Conservation (phyloP, 2,797 vertebrate genomes). For the Choloepus didactylus region DNA sequence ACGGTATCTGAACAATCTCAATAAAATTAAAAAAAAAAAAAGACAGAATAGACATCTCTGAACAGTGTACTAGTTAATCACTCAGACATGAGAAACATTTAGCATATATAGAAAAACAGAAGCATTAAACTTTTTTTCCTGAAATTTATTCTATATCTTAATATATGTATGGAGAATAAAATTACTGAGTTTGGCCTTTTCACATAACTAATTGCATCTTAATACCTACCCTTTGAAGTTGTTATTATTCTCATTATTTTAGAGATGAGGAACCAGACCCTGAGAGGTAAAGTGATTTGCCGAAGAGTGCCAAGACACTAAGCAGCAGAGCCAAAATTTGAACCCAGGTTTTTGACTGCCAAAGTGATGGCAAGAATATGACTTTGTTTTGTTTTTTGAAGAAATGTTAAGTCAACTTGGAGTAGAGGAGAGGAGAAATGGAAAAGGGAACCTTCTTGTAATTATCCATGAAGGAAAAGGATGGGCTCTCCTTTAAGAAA, state of each 20-base stretch:
- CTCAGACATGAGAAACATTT: background rate
- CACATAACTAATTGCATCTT: background rate
- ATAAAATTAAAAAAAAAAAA: too few species aligned
- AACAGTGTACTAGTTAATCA: background rate
- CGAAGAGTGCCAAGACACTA: background rate
- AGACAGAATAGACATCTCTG: background rate
- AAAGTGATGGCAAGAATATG: background rate
- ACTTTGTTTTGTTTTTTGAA: background rate
- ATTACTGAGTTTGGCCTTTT: background rate
- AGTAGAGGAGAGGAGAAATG: background rate
- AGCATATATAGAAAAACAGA: conserved; percentile 14
- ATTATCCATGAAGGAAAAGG: background rate
- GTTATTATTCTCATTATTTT: background rate
- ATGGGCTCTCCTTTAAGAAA: background rate
- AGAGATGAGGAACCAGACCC: background rate
- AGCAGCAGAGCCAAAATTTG: background rate
- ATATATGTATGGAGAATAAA: background rate
- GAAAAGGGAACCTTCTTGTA: background rate
- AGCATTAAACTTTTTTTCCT: background rate
- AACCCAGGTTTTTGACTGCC: background rate
- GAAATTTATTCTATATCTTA: background rate
- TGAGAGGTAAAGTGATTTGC: background rate
- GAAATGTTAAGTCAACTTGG: background rate
- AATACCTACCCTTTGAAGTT: background rate
- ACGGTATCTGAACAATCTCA: too few species aligned